Evolutionary conservation across 2,113 vertebrate genomes (phyloP).

Genomic region (Planiliza haematocheilus): DNA sequence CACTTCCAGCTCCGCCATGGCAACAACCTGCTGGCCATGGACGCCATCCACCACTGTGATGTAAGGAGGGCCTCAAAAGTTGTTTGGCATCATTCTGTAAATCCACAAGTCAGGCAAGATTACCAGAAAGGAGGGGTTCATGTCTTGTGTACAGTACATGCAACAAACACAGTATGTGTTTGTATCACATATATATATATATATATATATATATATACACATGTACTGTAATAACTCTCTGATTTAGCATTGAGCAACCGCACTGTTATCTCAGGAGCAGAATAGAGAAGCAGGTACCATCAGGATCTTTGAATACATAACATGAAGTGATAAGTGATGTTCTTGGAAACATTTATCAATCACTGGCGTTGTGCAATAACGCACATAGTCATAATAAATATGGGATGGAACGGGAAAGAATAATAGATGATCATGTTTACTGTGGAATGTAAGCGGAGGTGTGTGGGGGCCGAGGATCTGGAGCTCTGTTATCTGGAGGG

Average conservation of each 20-base stretch:
- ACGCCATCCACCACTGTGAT: conserved; percentile 84
- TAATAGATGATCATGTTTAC: background rate
- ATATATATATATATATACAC: too few species aligned
- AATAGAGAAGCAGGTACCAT: too few species aligned
- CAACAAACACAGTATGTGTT: background rate
- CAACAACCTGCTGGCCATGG: conserved; percentile 85
- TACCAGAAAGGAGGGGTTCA: background rate
- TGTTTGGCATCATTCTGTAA: background rate
- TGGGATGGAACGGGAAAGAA: background rate
- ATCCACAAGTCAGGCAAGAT: background rate
- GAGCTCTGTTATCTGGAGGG: background rate
- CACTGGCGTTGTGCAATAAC: background rate
- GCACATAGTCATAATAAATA: background rate
- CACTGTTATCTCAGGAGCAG: too few species aligned
- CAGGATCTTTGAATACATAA: too few species aligned
- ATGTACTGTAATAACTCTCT: too few species aligned
- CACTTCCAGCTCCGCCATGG: conserved; percentile 84
- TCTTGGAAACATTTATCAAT: too few species aligned
- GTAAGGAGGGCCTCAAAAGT: conserved; percentile 63
- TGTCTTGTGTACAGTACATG: background rate
- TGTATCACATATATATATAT: too few species aligned
- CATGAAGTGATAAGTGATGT: too few species aligned
- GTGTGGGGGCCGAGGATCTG: background rate
- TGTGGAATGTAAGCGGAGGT: background rate
- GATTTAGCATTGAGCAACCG: too few species aligned